These are phyloP conservation scores for Anguilla japonica DNA, from an alignment of 2,113 vertebrate species.

Conservation along the genomic window DNA sequence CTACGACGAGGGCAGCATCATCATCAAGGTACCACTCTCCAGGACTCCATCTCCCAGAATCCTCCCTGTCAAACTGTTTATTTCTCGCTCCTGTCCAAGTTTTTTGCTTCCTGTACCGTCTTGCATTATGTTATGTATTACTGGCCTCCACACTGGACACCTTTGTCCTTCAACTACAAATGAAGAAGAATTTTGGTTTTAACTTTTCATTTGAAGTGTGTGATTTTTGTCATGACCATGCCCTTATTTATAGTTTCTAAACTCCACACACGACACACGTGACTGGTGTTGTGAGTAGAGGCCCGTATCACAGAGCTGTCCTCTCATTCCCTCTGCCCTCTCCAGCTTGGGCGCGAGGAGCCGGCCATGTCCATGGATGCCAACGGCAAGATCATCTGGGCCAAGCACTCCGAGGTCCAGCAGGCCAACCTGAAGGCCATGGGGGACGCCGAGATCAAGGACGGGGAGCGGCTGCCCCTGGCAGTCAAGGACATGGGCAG, in stretches of 20 bases:
- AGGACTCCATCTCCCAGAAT: neutral
- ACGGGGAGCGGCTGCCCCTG: constrained; percentile 90
- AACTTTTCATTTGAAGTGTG: neutral
- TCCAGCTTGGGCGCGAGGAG: constrained; percentile 92
- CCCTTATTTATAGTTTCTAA: neutral
- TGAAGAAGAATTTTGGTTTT: neutral
- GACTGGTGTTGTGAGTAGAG: neutral
- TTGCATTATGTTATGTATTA: neutral
- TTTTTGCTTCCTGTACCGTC: neutral
- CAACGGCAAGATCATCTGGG: constrained; percentile 98
- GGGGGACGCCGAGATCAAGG: constrained; percentile 96
- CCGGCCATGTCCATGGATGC: constrained; percentile 99
- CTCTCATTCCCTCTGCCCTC: constrained; percentile 18
- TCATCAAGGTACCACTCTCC: constrained; percentile 82
- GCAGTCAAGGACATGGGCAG: constrained; percentile 99
- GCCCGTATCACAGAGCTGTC: neutral
- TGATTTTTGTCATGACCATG: neutral
- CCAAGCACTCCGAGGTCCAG: constrained; percentile 95
- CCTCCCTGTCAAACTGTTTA: neutral
- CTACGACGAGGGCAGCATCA: constrained; percentile 98
- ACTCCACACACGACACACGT: neutral
- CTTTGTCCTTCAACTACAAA: neutral
- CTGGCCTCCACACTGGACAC: neutral
- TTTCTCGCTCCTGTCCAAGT: neutral
- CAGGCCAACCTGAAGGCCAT: constrained; percentile 98